Evolutionary conservation across 2,113 vertebrate genomes (phyloP).

Genomic region (Pseudorhombus dupliciocellatus): DNA sequence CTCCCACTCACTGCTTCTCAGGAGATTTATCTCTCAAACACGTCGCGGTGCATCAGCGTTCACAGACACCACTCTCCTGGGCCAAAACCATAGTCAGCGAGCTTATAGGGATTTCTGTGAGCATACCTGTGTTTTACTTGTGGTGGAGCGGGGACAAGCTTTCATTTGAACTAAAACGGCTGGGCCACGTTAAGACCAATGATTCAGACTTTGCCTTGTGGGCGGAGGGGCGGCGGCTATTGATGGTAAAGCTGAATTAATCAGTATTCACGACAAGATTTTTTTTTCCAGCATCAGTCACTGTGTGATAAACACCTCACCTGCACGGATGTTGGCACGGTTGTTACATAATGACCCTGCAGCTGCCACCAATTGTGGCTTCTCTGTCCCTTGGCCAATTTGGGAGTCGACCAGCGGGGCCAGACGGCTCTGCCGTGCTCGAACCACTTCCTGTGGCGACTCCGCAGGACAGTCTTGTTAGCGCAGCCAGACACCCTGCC

Average conservation of each 20-base stretch:
- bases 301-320: slow-evolving; percentile 28
- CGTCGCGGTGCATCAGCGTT: slow-evolving; percentile 35
- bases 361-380: slow-evolving; percentile 60
- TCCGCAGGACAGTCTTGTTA: slow-evolving; percentile 56
- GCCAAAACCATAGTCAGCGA: slow-evolving; percentile 22
- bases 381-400: slow-evolving; percentile 45
- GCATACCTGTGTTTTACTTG: slow-evolving; percentile 2
- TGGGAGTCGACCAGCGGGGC: slow-evolving; percentile 53
- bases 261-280: slow-evolving; percentile 15
- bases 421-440: slow-evolving; percentile 36
- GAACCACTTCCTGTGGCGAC: slow-evolving; percentile 72
- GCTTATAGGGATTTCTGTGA: slow-evolving; percentile 2
- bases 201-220: slow-evolving; percentile 31
- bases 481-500: slow-evolving; percentile 67
- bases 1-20: slow-evolving; percentile 67
- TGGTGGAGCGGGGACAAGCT: background rate
- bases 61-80: slow-evolving; percentile 16
- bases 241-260: slow-evolving; percentile 36
- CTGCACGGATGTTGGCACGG: slow-evolving; percentile 32
- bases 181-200: slow-evolving; percentile 9
- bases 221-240: background rate
- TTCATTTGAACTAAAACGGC: slow-evolving; percentile 7
- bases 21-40: slow-evolving; percentile 55
- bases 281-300: background rate
- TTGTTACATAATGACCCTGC: slow-evolving; percentile 50